Conservation (phyloP, 1,140 invertebrate species). For the Lamellibrachia luymesi region DNA sequence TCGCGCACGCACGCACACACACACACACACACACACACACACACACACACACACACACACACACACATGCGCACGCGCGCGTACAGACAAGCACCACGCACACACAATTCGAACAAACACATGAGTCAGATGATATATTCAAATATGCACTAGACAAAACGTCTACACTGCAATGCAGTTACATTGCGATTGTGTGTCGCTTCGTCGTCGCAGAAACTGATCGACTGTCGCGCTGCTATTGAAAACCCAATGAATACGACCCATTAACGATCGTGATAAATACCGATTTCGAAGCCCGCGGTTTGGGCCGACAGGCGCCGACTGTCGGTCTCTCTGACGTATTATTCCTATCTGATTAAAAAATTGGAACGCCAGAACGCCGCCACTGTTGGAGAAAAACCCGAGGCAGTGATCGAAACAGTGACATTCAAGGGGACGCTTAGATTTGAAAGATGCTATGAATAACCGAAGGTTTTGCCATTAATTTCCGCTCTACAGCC, state of each 20-base stretch:
- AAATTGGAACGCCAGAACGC: not conserved
- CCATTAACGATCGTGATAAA: not conserved
- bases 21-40: too few species aligned
- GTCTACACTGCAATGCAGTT: not conserved
- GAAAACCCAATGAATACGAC: not conserved
- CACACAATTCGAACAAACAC: not conserved
- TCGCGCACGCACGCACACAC: too few species aligned
- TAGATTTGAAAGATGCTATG: not conserved
- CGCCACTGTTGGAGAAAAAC: not conserved
- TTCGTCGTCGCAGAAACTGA: not conserved
- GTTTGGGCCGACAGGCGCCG: not conserved
- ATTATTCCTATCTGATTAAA: not conserved
- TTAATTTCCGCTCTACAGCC: not conserved
- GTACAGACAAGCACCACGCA: too few species aligned
- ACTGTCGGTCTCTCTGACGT: not conserved
- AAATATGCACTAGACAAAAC: not conserved
- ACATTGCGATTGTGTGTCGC: not conserved
- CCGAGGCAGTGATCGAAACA: not conserved
- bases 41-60: too few species aligned
- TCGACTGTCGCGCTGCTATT: not conserved
- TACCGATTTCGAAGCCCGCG: not conserved
- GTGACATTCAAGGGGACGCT: not conserved
- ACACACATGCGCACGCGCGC: not conserved
- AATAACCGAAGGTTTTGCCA: not conserved
- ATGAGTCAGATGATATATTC: not conserved